phyloP scores from a whole-genome alignment of 2,797 vertebrate species.

The Pseudochaenichthys georgianus region DNA sequence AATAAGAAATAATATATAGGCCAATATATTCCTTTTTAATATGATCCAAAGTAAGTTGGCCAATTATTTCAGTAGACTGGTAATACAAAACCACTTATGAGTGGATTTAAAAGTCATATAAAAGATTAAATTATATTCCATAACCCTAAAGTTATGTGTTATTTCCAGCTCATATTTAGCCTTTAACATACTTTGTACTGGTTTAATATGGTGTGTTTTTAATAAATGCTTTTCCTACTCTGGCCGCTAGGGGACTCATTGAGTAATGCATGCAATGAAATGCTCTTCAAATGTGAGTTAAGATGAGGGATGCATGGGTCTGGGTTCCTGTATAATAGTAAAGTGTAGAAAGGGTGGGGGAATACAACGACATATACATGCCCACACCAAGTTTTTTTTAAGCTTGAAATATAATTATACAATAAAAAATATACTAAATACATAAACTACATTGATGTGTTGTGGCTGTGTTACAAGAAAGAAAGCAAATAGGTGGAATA shows the following conservation, averaged over 20 bases:
- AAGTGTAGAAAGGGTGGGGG: not conserved
- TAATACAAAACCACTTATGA: constrained; percentile 20
- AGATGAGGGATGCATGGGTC: not conserved
- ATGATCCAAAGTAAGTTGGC: not conserved
- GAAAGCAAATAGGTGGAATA: not conserved
- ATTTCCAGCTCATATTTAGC: constrained; percentile 24
- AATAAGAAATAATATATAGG: not conserved
- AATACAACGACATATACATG: not conserved
- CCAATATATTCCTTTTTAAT: not conserved
- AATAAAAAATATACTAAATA: not conserved
- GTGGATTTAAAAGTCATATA: constrained; percentile 28
- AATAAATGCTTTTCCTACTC: constrained; percentile 37
- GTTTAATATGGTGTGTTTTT: not conserved
- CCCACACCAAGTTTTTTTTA: not conserved
- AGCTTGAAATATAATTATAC: not conserved
- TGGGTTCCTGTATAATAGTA: constrained; percentile 2
- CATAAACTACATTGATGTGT: not conserved
- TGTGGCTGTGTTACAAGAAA: not conserved
- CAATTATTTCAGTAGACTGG: constrained; percentile 4
- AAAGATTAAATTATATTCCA: constrained; percentile 34
- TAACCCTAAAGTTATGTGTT: not conserved
- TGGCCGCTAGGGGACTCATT: constrained; percentile 77
- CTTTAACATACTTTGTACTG: not conserved
- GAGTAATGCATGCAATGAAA: constrained; percentile 37
- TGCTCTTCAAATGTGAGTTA: not conserved